Conservation (phyloP, 2,797 vertebrate genomes). For the Nothura maculosa region DNA sequence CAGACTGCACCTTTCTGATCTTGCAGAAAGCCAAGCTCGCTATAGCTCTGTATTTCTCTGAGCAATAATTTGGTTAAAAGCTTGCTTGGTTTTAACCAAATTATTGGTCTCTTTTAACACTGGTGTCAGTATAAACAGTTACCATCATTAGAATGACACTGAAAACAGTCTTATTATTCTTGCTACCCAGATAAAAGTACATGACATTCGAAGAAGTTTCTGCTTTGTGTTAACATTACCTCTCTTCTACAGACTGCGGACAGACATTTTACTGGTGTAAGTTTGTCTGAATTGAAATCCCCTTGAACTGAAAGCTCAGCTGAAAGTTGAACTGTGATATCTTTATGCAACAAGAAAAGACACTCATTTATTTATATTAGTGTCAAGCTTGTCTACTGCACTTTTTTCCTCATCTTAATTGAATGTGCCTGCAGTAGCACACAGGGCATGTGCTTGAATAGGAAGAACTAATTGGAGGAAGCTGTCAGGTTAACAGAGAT, state of each 20-base stretch:
- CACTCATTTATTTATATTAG: constrained; percentile 56
- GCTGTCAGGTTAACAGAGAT: constrained; percentile 50
- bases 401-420: constrained; percentile 46
- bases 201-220: background rate
- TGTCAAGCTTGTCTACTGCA: constrained; percentile 36
- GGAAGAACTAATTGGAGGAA: constrained; percentile 55
- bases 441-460: constrained; percentile 1
- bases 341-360: constrained; percentile 43
- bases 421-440: constrained; percentile 11
- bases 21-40: background rate
- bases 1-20: background rate
- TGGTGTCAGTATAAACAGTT: background rate
- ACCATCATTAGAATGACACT: background rate
- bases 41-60: background rate
- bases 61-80: background rate
- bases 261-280: background rate
- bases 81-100: background rate
- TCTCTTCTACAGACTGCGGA: background rate
- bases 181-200: background rate
- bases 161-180: background rate
- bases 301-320: background rate
- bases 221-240: background rate
- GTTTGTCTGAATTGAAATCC: constrained; percentile 25
- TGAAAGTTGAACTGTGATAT: constrained; percentile 21
- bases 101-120: background rate